These are phyloP conservation scores for Pocillopora grandis DNA, from an alignment of 92 coral and sea anemone genomes.

Conservation along the genomic window DNA sequence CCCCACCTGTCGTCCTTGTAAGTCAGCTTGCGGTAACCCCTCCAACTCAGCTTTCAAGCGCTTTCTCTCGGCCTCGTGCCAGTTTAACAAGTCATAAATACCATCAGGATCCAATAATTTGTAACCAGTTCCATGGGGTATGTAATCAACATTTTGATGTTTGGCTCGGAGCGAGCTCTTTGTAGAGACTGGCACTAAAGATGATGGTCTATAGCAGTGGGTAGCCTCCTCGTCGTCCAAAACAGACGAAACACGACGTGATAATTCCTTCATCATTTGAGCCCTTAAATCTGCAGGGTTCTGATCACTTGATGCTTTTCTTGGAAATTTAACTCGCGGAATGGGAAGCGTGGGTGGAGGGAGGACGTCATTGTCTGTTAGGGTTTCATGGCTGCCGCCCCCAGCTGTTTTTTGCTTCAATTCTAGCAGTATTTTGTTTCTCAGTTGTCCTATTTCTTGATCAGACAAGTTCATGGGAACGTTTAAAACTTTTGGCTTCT, in stretches of 20 bases:
- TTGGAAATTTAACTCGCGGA: slow-evolving; percentile 48
- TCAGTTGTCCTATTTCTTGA: slow-evolving; percentile 40
- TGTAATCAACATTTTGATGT: not conserved
- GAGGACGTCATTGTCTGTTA: not conserved
- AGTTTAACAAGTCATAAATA: slow-evolving; percentile 26
- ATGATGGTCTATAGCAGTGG: slow-evolving; percentile 31
- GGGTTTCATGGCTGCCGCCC: not conserved
- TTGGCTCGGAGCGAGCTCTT: not conserved
- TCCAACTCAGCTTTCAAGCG: slow-evolving; percentile 35
- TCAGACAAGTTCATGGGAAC: slow-evolving; percentile 55
- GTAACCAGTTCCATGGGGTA: not conserved
- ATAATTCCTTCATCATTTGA: slow-evolving; percentile 49
- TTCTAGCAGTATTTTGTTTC: slow-evolving; percentile 35
- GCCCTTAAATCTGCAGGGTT: slow-evolving; percentile 43
- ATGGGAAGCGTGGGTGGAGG: slow-evolving; percentile 8
- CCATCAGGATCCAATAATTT: slow-evolving; percentile 21
- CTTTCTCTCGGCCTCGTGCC: slow-evolving; percentile 43
- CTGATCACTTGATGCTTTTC: slow-evolving; percentile 22
- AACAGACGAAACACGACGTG: slow-evolving; percentile 25
- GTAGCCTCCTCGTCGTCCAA: not conserved
- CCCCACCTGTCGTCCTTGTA: slow-evolving; percentile 28
- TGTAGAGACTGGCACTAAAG: slow-evolving; percentile 19
- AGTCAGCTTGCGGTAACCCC: slow-evolving; percentile 28
- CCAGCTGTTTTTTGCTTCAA: slow-evolving; percentile 36
- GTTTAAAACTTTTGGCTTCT: slow-evolving; percentile 36